Percentiles rank a stretch among this genome's conserved stretches.
Conservation (phyloP, 2,888 invertebrate species). For the Merodon equestris region DNA sequence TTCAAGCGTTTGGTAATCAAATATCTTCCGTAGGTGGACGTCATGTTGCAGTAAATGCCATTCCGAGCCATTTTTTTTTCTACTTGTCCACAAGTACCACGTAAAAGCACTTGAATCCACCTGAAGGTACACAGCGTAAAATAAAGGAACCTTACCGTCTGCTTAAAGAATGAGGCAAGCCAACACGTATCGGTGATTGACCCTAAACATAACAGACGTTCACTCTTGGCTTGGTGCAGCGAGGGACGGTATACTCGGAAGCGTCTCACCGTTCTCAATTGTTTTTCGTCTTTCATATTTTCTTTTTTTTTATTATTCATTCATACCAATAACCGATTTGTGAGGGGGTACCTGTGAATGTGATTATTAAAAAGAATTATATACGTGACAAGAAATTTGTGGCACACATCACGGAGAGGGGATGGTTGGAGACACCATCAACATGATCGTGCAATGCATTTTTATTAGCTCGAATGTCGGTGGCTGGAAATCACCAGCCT, state of each 20-base stretch:
- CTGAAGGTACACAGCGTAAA: slow-evolving; percentile 17
- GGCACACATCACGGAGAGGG: background rate
- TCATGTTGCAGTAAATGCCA: slow-evolving; percentile 19
- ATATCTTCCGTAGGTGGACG: slow-evolving; percentile 30
- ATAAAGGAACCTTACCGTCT: slow-evolving; percentile 29
- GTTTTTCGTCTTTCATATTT: too few relatives aligned
- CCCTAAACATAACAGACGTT: slow-evolving; percentile 54
- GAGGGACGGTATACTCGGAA: slow-evolving; percentile 21
- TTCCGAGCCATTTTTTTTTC: slow-evolving; percentile 25
- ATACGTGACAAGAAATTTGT: slow-evolving; percentile 62
- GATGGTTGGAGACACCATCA: slow-evolving; percentile 1
- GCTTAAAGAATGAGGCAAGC: slow-evolving; percentile 29
- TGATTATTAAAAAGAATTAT: slow-evolving; percentile 64
- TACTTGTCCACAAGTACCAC: slow-evolving; percentile 24
- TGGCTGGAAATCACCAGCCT: slow-evolving; percentile 10
- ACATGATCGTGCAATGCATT: slow-evolving; percentile 54
- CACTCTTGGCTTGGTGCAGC: too few relatives aligned
- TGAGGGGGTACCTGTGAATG: slow-evolving; percentile 41
- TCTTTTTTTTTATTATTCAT: slow-evolving; percentile 33
- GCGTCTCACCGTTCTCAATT: too few relatives aligned
- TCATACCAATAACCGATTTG: slow-evolving; percentile 58
- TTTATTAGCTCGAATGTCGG: slow-evolving; percentile 10
- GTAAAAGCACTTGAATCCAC: slow-evolving; percentile 43
- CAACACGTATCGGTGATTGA: slow-evolving; percentile 68
- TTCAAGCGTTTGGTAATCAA: slow-evolving; percentile 5